These are phyloP conservation scores for Zaprionus ghesquierei DNA, from an alignment of 1,140 invertebrate genomes.

Conservation along the genomic window DNA sequence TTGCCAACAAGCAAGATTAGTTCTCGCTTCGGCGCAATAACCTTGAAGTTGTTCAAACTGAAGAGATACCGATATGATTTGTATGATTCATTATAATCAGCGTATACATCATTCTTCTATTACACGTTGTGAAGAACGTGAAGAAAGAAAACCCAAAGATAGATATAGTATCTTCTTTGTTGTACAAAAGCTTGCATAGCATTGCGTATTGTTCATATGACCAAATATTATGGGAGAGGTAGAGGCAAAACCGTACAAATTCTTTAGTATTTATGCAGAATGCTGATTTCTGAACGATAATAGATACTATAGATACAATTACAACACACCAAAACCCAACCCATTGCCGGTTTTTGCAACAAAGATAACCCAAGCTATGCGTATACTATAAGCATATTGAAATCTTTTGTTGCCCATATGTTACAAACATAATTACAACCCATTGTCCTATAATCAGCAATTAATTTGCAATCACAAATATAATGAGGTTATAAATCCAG, in stretches of 20 bases:
- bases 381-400: not conserved
- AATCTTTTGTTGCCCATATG: not conserved
- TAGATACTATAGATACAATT: no score
- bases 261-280: no score
- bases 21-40: not conserved
- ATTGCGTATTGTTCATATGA: not conserved
- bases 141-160: not conserved
- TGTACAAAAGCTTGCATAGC: not conserved
- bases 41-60: conserved; percentile 16
- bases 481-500: not conserved
- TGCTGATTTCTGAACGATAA: not conserved
- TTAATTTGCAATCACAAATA: not conserved
- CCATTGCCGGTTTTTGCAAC: no score
- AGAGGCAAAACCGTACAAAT: no score
- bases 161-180: not conserved
- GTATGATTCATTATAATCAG: not conserved
- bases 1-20: not conserved
- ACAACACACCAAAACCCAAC: no score
- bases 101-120: not conserved
- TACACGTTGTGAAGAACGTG: not conserved
- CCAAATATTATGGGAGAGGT: not conserved
- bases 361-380: not conserved
- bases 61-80: not conserved
- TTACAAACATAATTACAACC: not conserved
- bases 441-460: not conserved